Evolutionary conservation across 2,113 vertebrate species (phyloP), one percentile per base, ranked within the genome.

Genomic region (Holacanthus passer): DNA sequence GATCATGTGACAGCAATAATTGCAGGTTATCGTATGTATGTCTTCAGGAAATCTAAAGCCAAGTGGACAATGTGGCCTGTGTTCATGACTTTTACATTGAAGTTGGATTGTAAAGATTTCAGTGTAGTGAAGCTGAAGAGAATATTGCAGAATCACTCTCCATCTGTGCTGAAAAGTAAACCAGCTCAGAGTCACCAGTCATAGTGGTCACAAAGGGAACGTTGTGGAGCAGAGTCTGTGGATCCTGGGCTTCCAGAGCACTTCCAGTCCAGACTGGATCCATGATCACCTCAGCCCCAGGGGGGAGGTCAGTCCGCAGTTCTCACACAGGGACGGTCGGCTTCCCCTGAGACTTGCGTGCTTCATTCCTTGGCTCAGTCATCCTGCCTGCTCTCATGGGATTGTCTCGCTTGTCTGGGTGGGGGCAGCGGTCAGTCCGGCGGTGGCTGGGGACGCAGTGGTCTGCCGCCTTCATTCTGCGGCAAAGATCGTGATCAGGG

Each of bases 1-100:
- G 65, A 89, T 90, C 82, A 68, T 56, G 53, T 91, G 76, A 74
- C 83, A 64, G 69, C 70, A 86, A 29, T 91, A 91, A 92, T 92
- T 88, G 63, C 55, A 83, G 90, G 89, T 89, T 91, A 68, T 86
- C 60, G 4, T 74, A 68, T 86, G 53, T 17, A 66, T 73, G 69
- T 77, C 60, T 77, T 75, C 41, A 63, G 78, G 73, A 82, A 88
- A 88, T 74, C 45, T 53, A 70, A 85, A 77, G 48, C 55, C 70
- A 58, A 84, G 70, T 64, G 29, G 6, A 87, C 82, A 86, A 82
- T 85, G 75, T 71, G 39, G 64, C 58, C 48, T 66, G 53, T 73
- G 82, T 70, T 81, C 39, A 39, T 32, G 29, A 24, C 17, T 47
- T 83, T 72, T 29, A 48, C 37, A 48, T 22, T 64, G 10, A 74